These are phyloP conservation scores for Hypomecis punctinalis DNA, from an alignment of 2,888 invertebrate species.

Conservation along the genomic window DNA sequence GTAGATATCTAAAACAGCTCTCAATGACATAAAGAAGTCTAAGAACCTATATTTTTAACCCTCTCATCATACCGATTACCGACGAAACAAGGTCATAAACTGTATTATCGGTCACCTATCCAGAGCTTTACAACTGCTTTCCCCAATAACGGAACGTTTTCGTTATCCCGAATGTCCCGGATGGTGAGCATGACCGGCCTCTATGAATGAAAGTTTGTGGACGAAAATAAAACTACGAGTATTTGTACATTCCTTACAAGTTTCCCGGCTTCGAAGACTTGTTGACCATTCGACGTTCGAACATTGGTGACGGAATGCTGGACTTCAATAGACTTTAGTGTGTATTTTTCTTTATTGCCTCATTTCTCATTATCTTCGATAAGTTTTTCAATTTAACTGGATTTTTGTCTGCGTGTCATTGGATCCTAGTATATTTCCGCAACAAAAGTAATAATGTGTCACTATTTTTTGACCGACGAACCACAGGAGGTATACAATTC, in stretches of 20 bases:
- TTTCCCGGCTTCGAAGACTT: slow-evolving; percentile 29
- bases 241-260: slow-evolving; percentile 46
- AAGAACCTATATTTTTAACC: no score
- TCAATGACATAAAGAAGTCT: no score
- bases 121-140: slow-evolving; percentile 22
- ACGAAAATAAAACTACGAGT: slow-evolving; percentile 38
- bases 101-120: background rate
- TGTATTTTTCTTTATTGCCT: slow-evolving; percentile 22
- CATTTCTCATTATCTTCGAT: slow-evolving; percentile 7
- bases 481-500: no score
- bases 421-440: no score
- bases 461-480: no score
- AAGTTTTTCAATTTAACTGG: slow-evolving; percentile 4
- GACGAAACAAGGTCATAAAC: no score
- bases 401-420: background rate
- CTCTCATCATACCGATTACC: no score
- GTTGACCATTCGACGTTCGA: slow-evolving; percentile 30
- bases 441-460: no score
- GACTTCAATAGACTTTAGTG: slow-evolving; percentile 17
- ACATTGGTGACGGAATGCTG: slow-evolving; percentile 24
- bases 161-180: slow-evolving; percentile 64
- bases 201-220: slow-evolving; percentile 52
- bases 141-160: slow-evolving; percentile 55
- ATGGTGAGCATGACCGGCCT: slow-evolving; percentile 64
- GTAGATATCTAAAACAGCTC: no score